Percentiles rank a stretch among this genome's conserved stretches.
Evolutionary conservation across 2,113 vertebrate species (phyloP).

Genomic region (Donacobius atricapilla): DNA sequence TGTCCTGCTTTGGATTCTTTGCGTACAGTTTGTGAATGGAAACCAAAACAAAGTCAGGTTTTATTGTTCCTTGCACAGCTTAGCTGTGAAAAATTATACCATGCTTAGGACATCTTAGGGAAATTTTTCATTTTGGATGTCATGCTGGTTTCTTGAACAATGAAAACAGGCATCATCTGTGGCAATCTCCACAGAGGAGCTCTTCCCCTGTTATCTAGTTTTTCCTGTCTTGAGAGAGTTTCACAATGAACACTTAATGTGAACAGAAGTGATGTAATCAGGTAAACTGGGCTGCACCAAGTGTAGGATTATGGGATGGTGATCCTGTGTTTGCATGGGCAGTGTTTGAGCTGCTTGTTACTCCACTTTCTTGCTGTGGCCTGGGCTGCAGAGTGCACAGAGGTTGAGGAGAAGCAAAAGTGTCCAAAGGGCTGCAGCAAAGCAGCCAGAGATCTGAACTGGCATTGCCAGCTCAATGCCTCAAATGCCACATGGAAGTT

Average conservation of each 20-base stretch:
- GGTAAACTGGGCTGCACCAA: background rate
- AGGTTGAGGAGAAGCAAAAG: background rate
- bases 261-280: background rate
- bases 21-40: background rate
- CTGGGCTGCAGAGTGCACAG: fast-evolving
- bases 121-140: background rate
- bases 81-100: background rate
- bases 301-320: background rate
- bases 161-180: background rate
- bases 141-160: background rate
- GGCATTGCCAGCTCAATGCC: background rate
- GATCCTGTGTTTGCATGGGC: background rate
- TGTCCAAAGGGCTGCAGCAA: background rate
- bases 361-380: background rate
- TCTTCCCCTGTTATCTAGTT: conserved; percentile 25
- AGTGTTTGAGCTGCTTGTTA: fast-evolving
- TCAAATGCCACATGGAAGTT: background rate
- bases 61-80: background rate
- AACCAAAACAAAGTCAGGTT: background rate
- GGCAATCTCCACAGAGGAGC: background rate
- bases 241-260: background rate
- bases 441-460: background rate
- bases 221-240: conserved; percentile 42
- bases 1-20: background rate
- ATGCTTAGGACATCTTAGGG: background rate